A percentile compares a stretch with the other conserved stretches of the same genome.
phyloP scores from a whole-genome alignment of 2,797 vertebrate genomes.

The Sus cebifrons region DNA sequence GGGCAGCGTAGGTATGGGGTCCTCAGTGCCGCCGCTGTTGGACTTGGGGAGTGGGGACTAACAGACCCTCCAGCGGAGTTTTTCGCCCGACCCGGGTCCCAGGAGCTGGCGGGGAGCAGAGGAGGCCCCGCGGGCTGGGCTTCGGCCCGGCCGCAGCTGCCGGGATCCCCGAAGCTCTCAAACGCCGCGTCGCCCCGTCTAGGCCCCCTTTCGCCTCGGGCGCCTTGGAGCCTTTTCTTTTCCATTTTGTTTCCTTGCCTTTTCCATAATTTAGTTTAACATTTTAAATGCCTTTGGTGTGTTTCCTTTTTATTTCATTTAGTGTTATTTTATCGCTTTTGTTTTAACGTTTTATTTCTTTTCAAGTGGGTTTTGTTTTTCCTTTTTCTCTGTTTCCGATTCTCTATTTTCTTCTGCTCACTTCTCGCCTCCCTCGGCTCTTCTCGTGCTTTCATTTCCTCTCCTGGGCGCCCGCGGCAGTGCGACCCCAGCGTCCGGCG shows the following conservation, averaged over 20 bases:
- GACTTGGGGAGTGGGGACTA: neutral
- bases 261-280: neutral
- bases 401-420: neutral
- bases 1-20: neutral
- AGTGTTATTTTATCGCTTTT: neutral
- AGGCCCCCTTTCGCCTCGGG: neutral
- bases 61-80: neutral
- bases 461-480: neutral
- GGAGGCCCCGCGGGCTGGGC: neutral
- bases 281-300: neutral
- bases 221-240: neutral
- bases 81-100: constrained; percentile 73
- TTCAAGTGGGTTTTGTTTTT: neutral
- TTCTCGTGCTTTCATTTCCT: neutral
- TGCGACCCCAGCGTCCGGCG: neutral
- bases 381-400: neutral
- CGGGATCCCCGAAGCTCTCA: neutral
- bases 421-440: neutral
- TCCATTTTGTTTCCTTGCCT: neutral
- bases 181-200: fast-evolving
- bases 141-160: neutral
- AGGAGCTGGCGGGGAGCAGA: neutral
- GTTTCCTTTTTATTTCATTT: neutral
- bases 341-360: constrained; percentile 18
- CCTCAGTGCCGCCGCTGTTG: neutral